These are phyloP conservation scores for Euura lappo DNA, from an alignment of 1,140 invertebrate genomes.

Conservation along the genomic window DNA sequence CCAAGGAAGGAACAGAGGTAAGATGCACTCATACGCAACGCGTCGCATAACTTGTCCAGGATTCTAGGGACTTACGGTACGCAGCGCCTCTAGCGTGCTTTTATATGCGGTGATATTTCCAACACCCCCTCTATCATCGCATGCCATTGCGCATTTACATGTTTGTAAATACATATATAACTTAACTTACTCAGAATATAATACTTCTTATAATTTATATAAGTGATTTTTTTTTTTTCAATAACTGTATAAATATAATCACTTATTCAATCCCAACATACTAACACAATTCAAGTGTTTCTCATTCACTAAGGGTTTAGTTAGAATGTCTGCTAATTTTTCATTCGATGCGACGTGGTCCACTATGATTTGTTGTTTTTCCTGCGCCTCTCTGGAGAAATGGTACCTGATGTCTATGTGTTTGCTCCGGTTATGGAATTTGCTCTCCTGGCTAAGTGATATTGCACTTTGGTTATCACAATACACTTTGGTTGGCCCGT, in stretches of 20 bases:
- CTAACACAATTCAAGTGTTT: neutral
- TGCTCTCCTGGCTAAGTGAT: constrained; percentile 23
- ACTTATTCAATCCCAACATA: neutral
- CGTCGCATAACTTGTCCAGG: neutral
- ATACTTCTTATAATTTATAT: neutral
- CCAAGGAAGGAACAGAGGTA: too few species aligned
- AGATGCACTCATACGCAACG: neutral
- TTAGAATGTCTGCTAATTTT: neutral
- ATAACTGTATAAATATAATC: neutral
- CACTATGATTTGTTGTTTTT: neutral
- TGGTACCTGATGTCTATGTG: constrained; percentile 1
- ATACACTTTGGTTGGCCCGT: constrained; percentile 1
- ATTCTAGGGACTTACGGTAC: neutral
- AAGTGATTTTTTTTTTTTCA: neutral
- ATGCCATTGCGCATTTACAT: neutral
- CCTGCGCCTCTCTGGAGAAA: neutral
- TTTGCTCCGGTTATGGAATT: constrained; percentile 17
- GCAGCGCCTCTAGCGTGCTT: neutral
- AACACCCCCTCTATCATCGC: neutral
- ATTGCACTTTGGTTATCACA: constrained; percentile 30
- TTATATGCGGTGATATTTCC: constrained; percentile 3
- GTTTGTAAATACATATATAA: neutral
- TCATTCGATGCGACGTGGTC: neutral
- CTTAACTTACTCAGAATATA: neutral
- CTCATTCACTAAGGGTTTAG: neutral